Conservation (phyloP, 2,113 vertebrate genomes). For the Azemiops feae region DNA sequence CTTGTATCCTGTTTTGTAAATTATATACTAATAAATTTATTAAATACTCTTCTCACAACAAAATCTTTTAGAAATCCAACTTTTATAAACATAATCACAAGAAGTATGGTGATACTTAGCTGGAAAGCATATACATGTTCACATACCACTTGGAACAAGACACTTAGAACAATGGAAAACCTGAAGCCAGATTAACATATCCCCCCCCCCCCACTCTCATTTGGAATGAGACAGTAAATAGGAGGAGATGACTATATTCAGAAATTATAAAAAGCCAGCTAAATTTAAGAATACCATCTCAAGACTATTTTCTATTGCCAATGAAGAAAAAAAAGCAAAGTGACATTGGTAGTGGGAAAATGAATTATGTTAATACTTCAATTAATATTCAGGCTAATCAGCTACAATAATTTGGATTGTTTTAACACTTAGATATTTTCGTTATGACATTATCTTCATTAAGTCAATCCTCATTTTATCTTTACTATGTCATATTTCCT, state of each 20-base stretch:
- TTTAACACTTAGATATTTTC: neutral
- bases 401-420: conserved; percentile 3
- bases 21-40: neutral
- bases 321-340: neutral
- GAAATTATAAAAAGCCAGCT: neutral
- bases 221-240: neutral
- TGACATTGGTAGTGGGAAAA: neutral
- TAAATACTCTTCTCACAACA: neutral
- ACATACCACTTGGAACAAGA: neutral
- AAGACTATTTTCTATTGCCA: neutral
- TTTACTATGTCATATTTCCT: neutral
- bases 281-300: neutral
- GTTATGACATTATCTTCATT: conserved; percentile 5
- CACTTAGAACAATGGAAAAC: neutral
- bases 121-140: neutral
- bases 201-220: neutral
- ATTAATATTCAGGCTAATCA: neutral
- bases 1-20: neutral
- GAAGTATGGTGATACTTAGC: neutral
- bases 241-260: neutral
- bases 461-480: neutral
- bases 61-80: neutral
- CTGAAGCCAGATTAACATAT: neutral
- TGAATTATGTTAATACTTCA: neutral
- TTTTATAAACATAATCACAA: neutral